Conservation (phyloP, 1,140 invertebrate genomes). For the Eupristina koningsbergeri region DNA sequence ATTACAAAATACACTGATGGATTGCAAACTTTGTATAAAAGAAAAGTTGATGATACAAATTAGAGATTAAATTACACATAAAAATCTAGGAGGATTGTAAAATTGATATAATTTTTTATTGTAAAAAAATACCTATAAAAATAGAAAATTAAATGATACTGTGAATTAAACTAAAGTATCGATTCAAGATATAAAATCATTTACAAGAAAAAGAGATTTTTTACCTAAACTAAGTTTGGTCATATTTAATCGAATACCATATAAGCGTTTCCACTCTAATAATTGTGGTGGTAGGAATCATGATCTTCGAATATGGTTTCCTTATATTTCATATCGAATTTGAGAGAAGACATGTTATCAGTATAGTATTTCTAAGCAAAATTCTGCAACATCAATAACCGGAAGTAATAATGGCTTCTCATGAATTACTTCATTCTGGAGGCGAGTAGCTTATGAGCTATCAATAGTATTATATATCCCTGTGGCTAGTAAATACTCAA, state of each 20-base stretch:
- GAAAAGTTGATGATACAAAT: no score
- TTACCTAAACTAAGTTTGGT: conserved; percentile 11
- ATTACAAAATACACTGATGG: no score
- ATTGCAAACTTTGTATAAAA: no score
- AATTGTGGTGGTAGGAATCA: conserved; percentile 40
- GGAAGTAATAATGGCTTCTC: conserved; percentile 48
- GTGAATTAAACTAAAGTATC: not conserved
- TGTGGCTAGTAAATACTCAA: conserved; percentile 17
- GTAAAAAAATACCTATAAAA: no score
- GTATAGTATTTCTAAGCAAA: conserved; percentile 45
- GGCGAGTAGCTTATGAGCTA: conserved; percentile 30
- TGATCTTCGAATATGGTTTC: conserved; percentile 37
- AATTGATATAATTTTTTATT: no score
- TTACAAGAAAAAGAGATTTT: not conserved
- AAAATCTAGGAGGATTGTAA: no score
- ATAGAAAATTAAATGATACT: not conserved
- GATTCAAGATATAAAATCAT: not conserved
- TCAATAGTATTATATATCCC: conserved; percentile 42
- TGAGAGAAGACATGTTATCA: conserved; percentile 44
- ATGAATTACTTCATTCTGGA: conserved; percentile 49
- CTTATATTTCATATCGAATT: conserved; percentile 43
- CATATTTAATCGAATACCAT: not conserved
- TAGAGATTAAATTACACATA: no score
- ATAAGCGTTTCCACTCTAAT: conserved; percentile 16
- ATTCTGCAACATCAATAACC: conserved; percentile 46